Evolutionary conservation across 2,113 vertebrate species (phyloP).

Genomic region (Tychaedon coryphoeus): DNA sequence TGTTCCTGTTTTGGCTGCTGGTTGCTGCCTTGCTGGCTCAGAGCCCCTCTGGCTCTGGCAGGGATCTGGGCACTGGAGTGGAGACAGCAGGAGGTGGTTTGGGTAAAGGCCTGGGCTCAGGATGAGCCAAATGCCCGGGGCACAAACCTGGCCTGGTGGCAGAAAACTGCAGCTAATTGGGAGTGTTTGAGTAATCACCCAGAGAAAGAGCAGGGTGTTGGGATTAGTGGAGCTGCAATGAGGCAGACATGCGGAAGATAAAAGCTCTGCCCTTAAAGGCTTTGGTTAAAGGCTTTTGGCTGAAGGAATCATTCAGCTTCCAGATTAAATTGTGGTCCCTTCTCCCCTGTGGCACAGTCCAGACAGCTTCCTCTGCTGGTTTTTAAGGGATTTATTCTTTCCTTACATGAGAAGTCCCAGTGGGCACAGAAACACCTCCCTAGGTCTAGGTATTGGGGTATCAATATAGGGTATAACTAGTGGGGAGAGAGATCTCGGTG

Average conservation of each 20-base stretch:
- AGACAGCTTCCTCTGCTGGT: neutral
- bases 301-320: neutral
- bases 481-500: neutral
- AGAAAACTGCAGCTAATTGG: neutral
- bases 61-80: fast-evolving
- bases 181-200: neutral
- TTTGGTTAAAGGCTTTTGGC: neutral
- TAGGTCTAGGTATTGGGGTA: neutral
- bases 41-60: neutral
- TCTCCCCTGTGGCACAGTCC: neutral
- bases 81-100: neutral
- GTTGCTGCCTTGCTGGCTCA: neutral
- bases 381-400: neutral
- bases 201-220: neutral
- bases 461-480: neutral
- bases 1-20: neutral
- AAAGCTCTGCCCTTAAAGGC: neutral
- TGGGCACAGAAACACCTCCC: neutral
- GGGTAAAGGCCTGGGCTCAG: neutral
- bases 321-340: neutral
- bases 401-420: fast-evolving
- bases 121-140: neutral
- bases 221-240: neutral
- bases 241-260: neutral
- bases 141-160: neutral